Evolutionary conservation across 2,797 vertebrate genomes (phyloP), one percentile per base, ranked within the genome.

Genomic region (Nasua narica): DNA sequence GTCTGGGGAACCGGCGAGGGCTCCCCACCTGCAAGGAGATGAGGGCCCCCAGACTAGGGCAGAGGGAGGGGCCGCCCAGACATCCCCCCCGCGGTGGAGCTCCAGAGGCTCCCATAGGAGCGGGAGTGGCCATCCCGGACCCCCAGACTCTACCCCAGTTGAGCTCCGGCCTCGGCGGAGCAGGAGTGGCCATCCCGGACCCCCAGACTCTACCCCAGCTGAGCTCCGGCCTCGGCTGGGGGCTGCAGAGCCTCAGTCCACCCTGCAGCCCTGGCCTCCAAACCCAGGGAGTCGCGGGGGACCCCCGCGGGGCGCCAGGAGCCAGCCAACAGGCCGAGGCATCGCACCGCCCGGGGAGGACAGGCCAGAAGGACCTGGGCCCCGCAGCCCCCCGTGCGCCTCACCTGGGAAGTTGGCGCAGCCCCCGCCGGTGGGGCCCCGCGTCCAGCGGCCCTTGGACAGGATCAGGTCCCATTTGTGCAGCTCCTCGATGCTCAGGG

Each of bases 321-420:
- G 69, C 76, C 69, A 18, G 46, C 52, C 56, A 50, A 15, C n/a
- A 43, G 72, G 35, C 27, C 1, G 14, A 52, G 69, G 32, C 18
- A 1, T 7, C 50, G 46, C 37, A 1, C 29, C 32, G 60, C 35
- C 19, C 19, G 0, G 0, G 3, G 32, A 37, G 58, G 48, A 25
- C 19, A 3, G 10, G 7, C n/a, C 2, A 1, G 29, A 15, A n/a
- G 52, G 2, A 37, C n/a, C 25, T 0, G 7, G 25, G 19, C 43
- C 43, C 40, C 0, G 1, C 0, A 1, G 79, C 60, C 60, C 60
- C 16, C 67, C n/a, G 13, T 27, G 2, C 3, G 0, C 85, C 95
- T 97, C 78, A 99, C 99, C 98, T 95, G 99, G 98, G 94, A 99
- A 97, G 96, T 99, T 99, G 97, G 99, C 98, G 98, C 99, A 99